phyloP scores from a whole-genome alignment of 1,140 invertebrate genomes.

The Drosophila takahashii region DNA sequence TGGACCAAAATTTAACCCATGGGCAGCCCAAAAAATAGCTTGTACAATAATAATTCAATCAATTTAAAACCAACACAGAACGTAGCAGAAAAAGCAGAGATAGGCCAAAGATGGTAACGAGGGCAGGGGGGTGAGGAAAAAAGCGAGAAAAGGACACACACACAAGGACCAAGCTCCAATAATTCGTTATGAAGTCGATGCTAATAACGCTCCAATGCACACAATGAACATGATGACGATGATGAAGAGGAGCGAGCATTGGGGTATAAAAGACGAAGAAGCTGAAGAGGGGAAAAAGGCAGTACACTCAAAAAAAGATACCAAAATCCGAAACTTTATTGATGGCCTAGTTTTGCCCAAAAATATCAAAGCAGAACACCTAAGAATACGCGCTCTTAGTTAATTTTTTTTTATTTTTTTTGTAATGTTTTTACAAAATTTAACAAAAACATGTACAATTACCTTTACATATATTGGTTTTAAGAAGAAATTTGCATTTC shows the following conservation, averaged over 20 bases:
- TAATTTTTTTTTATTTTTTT: too few species aligned
- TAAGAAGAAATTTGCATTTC: too few species aligned
- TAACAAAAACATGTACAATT: too few species aligned
- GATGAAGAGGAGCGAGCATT: slow-evolving; percentile 32
- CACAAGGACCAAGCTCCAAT: slow-evolving; percentile 67
- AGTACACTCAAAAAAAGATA: slow-evolving; percentile 21
- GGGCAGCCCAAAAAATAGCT: slow-evolving; percentile 29
- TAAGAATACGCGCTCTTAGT: neutral
- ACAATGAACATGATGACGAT: slow-evolving; percentile 65
- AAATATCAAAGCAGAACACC: too few species aligned
- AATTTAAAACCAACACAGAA: slow-evolving; percentile 76
- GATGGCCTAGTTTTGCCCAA: too few species aligned
- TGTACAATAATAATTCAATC: slow-evolving; percentile 74
- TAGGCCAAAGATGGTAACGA: slow-evolving; percentile 16
- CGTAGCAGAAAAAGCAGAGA: slow-evolving; percentile 44
- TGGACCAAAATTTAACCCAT: slow-evolving; percentile 18
- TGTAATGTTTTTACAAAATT: too few species aligned
- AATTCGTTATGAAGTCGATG: slow-evolving; percentile 81
- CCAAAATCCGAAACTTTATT: neutral
- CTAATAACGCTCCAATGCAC: slow-evolving; percentile 78
- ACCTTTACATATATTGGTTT: too few species aligned
- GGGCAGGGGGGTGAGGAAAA: neutral
- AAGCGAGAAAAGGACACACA: slow-evolving; percentile 15
- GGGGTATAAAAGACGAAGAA: slow-evolving; percentile 14
- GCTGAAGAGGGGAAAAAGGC: slow-evolving; percentile 14